Conservation (phyloP, 2,888 invertebrate genomes). For the Listrodromus nycthemerus region DNA sequence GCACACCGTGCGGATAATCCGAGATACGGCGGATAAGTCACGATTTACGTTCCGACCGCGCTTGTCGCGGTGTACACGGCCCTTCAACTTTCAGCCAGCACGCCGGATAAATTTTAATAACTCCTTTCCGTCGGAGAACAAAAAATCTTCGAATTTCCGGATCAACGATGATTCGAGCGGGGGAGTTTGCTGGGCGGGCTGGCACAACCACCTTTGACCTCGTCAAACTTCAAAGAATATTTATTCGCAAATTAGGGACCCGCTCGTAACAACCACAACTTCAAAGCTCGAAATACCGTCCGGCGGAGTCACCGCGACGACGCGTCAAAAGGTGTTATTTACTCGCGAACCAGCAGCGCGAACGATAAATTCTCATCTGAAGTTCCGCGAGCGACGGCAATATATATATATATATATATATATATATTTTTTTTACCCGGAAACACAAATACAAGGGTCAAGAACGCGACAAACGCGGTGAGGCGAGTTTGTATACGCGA, state of each 20-base stretch:
- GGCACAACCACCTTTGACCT: neutral
- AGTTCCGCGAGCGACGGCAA: neutral
- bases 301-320: neutral
- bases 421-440: too few species aligned
- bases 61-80: neutral
- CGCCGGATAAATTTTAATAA: neutral
- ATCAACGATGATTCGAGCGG: neutral
- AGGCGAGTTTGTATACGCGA: too few species aligned
- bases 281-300: neutral
- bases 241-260: neutral
- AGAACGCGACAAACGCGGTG: too few species aligned
- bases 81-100: neutral
- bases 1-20: neutral
- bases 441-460: too few species aligned
- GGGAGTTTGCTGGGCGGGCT: neutral
- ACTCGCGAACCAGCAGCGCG: neutral
- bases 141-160: neutral
- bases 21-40: neutral
- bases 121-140: neutral
- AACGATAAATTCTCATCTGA: neutral
- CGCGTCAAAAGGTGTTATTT: neutral
- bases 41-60: neutral
- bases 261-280: neutral
- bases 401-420: too few species aligned
- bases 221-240: slow-evolving; percentile 4